Percentiles rank a stretch among this genome's conserved stretches.
Evolutionary conservation across 2,113 vertebrate species (phyloP).

Genomic region (Tetraodon nigroviridis): DNA sequence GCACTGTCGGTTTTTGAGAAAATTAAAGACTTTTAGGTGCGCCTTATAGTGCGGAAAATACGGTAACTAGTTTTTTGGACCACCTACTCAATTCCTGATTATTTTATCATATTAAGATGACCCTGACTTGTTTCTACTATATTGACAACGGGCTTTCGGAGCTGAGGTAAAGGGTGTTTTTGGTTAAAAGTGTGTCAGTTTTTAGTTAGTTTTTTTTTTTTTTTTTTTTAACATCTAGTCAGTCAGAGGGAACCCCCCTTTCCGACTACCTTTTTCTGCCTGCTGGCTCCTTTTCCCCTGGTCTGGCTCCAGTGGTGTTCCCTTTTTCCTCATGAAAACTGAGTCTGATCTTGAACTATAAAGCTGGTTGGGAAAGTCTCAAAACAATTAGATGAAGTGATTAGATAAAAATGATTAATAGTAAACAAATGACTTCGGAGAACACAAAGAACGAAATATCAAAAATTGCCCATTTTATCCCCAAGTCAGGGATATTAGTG

Average conservation of each 20-base stretch:
- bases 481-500: conserved; percentile 1
- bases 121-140: conserved; percentile 2
- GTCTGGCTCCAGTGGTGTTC: conserved; percentile 43
- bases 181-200: conserved; percentile 27
- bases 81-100: too few relatives aligned
- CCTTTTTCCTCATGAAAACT: conserved; percentile 23
- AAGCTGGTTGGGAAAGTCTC: conserved; percentile 4
- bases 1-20: too few relatives aligned
- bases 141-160: background rate
- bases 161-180: conserved; percentile 38
- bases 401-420: too few relatives aligned
- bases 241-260: conserved; percentile 57
- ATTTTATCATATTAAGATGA: background rate
- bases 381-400: conserved; percentile 11
- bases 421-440: conserved; percentile 16
- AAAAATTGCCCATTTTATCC: conserved; percentile 2
- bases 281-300: conserved; percentile 24
- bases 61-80: background rate
- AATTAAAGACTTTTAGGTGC: too few relatives aligned
- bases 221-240: conserved; percentile 47
- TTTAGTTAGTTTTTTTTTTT: too few relatives aligned
- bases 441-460: background rate
- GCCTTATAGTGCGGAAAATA: too few relatives aligned
- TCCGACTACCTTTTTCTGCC: too few relatives aligned
- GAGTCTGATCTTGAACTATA: background rate